Conservation (phyloP, 2,113 vertebrate species). For the Notiomystis cincta region DNA sequence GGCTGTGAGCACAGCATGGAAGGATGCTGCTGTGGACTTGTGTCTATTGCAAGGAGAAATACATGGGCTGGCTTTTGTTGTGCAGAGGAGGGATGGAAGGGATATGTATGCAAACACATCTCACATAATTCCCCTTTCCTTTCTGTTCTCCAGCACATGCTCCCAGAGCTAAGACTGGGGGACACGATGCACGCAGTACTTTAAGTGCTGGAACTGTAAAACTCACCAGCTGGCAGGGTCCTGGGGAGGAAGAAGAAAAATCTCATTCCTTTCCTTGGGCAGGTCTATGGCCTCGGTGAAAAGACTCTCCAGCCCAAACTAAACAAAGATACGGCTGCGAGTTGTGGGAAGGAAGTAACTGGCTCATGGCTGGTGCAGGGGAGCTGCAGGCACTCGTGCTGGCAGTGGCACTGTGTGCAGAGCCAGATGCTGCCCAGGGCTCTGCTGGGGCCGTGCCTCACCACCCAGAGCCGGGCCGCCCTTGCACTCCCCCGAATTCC, state of each 20-base stretch:
- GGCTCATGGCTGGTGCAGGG: accelerated
- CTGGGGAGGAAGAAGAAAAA: neutral
- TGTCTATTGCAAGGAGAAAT: neutral
- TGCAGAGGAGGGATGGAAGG: neutral
- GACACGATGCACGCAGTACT: too few relatives aligned
- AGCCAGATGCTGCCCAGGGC: accelerated
- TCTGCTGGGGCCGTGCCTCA: accelerated
- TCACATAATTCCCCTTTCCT: neutral
- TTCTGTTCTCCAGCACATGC: neutral
- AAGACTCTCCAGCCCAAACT: neutral
- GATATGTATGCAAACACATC: neutral
- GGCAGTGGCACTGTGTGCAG: accelerated
- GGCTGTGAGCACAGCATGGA: neutral
- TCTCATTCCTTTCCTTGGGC: neutral
- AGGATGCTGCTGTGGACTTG: neutral
- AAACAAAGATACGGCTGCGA: accelerated
- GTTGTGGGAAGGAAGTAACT: neutral
- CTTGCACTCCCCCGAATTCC: neutral
- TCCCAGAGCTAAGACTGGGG: neutral
- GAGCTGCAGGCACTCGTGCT: neutral
- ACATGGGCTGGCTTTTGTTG: neutral
- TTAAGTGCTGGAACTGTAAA: neutral
- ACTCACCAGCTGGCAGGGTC: neutral
- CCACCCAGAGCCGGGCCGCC: neutral
- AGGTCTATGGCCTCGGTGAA: neutral